A percentile compares a stretch with the other conserved stretches of the same genome.
phyloP scores from a whole-genome alignment of 2,797 vertebrate species.

The Phrynocephalus vlangalii region DNA sequence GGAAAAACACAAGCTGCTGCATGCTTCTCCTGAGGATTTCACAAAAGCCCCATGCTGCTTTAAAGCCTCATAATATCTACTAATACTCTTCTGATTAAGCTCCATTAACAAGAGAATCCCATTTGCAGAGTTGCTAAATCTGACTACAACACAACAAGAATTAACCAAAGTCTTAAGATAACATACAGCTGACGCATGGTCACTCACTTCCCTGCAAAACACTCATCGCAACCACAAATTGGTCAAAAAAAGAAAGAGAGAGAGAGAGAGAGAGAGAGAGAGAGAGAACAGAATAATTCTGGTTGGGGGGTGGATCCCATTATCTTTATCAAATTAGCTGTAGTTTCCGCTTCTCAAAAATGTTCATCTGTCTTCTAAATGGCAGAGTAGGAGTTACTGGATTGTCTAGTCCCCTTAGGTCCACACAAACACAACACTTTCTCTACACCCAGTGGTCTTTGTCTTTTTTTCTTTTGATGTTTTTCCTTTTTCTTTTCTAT shows the following conservation, averaged over 20 bases:
- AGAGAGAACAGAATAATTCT: constrained; percentile 47
- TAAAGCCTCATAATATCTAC: constrained; percentile 32
- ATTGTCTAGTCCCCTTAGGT: background rate
- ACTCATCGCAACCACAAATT: constrained; percentile 31
- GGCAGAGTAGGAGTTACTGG: background rate
- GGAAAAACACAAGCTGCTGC: background rate
- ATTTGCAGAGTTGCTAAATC: constrained; percentile 58
- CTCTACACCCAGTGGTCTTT: background rate
- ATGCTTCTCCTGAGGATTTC: constrained; percentile 12
- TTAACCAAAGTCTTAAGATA: constrained; percentile 47
- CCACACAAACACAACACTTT: too few relatives aligned
- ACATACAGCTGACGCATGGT: constrained; percentile 12
- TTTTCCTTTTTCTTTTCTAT: too few relatives aligned
- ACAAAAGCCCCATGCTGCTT: constrained; percentile 21
- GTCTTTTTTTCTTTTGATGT: too few relatives aligned
- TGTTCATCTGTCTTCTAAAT: background rate
- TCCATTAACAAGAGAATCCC: constrained; percentile 42
- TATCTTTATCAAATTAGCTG: constrained; percentile 49
- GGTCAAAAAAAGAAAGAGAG: background rate
- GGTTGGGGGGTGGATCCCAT: constrained; percentile 21
- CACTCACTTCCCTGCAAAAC: constrained; percentile 27
- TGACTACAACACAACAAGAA: constrained; percentile 59
- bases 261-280: too few relatives aligned
- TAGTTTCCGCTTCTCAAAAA: constrained; percentile 41
- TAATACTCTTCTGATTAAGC: constrained; percentile 43